Conservation (phyloP, 1,140 invertebrate species). For the Drosophila obscura region DNA sequence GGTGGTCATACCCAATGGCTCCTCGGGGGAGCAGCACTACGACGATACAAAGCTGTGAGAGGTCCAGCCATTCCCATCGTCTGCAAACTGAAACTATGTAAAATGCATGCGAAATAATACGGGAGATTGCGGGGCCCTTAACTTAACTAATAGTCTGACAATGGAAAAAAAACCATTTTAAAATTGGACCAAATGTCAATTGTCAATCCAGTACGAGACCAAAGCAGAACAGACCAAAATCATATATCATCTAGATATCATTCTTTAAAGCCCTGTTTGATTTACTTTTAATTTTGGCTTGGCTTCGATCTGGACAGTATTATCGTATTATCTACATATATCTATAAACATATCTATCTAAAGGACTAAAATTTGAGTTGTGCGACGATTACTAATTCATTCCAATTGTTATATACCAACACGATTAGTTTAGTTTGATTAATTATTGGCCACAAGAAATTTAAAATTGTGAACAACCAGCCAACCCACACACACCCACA, state of each 20-base stretch:
- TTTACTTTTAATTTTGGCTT: conserved; percentile 34
- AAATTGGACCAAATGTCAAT: conserved; percentile 28
- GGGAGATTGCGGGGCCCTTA: conserved; percentile 1
- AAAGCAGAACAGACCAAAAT: conserved; percentile 26
- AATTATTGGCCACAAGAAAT: conserved; percentile 48
- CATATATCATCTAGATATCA: conserved; percentile 29
- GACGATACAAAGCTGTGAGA: conserved; percentile 79
- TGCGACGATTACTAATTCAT: conserved; percentile 51
- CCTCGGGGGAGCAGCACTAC: conserved; percentile 52
- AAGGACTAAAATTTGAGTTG: conserved; percentile 38
- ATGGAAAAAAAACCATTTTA: conserved; percentile 26
- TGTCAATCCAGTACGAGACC: neutral
- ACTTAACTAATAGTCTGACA: conserved; percentile 34
- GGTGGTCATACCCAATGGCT: conserved; percentile 76
- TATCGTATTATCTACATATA: neutral
- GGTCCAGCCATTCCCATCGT: conserved; percentile 1
- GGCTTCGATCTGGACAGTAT: conserved; percentile 31
- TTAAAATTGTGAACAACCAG: conserved; percentile 53
- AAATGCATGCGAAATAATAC: conserved; percentile 20
- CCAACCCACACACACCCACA: neutral
- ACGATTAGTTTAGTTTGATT: conserved; percentile 21
- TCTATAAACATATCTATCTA: neutral
- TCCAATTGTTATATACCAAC: conserved; percentile 38
- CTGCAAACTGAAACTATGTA: neutral
- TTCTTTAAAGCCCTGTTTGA: conserved; percentile 19